Base-by-base conservation (phyloP, 2,888 invertebrate genomes). In the Eristalis tenax region DNA sequence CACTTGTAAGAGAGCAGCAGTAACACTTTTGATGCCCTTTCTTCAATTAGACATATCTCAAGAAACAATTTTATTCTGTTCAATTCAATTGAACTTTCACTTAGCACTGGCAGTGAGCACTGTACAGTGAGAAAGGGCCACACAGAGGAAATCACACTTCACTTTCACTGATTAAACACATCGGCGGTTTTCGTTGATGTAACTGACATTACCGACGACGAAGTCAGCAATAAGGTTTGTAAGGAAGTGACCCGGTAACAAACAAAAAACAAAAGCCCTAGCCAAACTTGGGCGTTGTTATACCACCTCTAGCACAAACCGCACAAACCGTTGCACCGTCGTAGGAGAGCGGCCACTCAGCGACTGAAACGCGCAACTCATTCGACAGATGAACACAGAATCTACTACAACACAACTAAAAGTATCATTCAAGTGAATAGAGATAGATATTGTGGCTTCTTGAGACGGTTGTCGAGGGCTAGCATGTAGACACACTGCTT, bases 131-230 rank as follows among this genome's bases (percentile, higher is more conserved):
- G 56, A 63, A 80, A 80, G 80, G 80, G 80, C 35, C 38, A 26
- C n/a, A 23, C 3, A 57, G 18, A 59, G 18, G 28, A 18, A 63
- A 79, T 38, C 57, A 50, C 74, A 65, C 61, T 74, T 63, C 68
- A 80, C 80, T 80, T 80, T 74, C 80, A 80, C 80, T 80, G 68
- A 61, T 80, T 57, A 68, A 50, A 56, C n/a, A n/a, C 66, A 66
- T 61, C 59, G 43, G 66, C 43, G 28, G 28, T 22, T 70, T 71
- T 38, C 15, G 38, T 64, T 56, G 38, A 32, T 35, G 8, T 43
- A 43, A 43, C 43, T 50, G 18, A 18, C 50, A 50, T 50, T 43
- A 43, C 40, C 40, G 40, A 8, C 43, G 18, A 50, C 18, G 26
- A 26, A 1, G 50, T 50, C 18, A 50, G 50, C 50, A 18, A 50